Evolutionary conservation across 2,113 vertebrate genomes (phyloP).

Genomic region (Nibea albiflora): DNA sequence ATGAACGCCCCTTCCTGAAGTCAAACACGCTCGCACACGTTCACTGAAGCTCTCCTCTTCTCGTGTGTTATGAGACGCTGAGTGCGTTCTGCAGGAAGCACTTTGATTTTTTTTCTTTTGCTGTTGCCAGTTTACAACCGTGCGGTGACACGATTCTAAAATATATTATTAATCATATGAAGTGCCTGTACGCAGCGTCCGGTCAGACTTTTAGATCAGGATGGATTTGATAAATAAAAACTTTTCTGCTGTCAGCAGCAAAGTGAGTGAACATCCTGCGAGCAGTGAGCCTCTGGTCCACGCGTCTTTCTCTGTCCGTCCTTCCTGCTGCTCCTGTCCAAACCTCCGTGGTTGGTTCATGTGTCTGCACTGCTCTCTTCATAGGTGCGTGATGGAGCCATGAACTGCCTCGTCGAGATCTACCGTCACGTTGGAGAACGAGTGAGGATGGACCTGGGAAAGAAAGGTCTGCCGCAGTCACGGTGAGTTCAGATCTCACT

Average conservation of each 20-base stretch:
- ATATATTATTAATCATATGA: no score
- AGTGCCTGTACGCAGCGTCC: no score
- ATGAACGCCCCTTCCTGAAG: constrained; percentile 37
- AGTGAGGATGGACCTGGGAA: constrained; percentile 95
- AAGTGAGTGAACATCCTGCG: no score
- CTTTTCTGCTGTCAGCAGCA: no score
- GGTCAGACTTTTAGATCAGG: no score
- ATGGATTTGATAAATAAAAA: no score
- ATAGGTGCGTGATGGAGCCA: constrained; percentile 95
- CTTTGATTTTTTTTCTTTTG: neutral
- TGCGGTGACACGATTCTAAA: no score
- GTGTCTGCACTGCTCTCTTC: neutral
- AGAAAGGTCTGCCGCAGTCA: constrained; percentile 97
- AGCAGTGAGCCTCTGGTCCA: no score
- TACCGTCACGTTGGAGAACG: constrained; percentile 97
- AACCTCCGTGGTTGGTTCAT: no score
- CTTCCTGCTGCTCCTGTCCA: no score
- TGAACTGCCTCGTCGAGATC: constrained; percentile 97
- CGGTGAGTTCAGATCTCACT: constrained; percentile 83
- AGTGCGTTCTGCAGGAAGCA: neutral
- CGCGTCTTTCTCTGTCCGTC: no score
- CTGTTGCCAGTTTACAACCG: neutral
- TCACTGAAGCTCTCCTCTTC: neutral
- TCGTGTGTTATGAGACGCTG: neutral
- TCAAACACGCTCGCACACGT: neutral